Evolutionary conservation across 1,140 invertebrate species (phyloP), one percentile per base, ranked within the genome.

Genomic region (Colletes latitarsis): DNA sequence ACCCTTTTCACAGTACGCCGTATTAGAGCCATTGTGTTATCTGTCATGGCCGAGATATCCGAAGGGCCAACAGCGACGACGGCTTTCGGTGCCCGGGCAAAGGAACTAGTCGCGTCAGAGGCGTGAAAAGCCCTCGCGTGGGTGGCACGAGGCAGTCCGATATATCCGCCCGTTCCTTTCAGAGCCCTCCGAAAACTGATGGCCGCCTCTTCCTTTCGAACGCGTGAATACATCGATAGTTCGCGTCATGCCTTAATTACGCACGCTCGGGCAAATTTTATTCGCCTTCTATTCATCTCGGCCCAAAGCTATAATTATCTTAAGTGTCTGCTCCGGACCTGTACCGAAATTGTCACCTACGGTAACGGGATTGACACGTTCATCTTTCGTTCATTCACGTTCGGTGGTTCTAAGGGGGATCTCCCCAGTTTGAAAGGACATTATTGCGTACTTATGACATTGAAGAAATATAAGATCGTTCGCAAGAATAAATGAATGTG

Each of bases 11-110:
- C 84, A 78, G 83, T 63, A 77, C 84, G 83, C 88, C 82, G 80
- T 90, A 90, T 91, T 90, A 90, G 89, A 90, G 88, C 89, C 89
- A 90, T 91, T 91, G 90, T 91, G 82, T 89, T 91, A 89, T 91
- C 89, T 89, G 89, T 89, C 89, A 90, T 83, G 87, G 85, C 64
- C 82, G 83, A 86, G 88, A 91, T 90, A 90, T 87, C 89, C 87
- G 64, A 90, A 86, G 89, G 87, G 84, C 89, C 89, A 90, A 90
- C 87, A 90, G 71, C 73, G 75, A 49, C 71, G 71, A 82, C 88
- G 77, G 81, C 81, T 82, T 82, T 82, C 58, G 74, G 83, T 70
- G 75, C 82, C 75, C 76, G 83, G 80, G 73, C 87, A 88, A 90
- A 90, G 88, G 71, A 89, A 88, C 87, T 87, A 84, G 88, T 88